A percentile compares a stretch with the other conserved stretches of the same genome.
Evolutionary conservation across 2,888 invertebrate species (phyloP).

Genomic region (Apodemia duryi): DNA sequence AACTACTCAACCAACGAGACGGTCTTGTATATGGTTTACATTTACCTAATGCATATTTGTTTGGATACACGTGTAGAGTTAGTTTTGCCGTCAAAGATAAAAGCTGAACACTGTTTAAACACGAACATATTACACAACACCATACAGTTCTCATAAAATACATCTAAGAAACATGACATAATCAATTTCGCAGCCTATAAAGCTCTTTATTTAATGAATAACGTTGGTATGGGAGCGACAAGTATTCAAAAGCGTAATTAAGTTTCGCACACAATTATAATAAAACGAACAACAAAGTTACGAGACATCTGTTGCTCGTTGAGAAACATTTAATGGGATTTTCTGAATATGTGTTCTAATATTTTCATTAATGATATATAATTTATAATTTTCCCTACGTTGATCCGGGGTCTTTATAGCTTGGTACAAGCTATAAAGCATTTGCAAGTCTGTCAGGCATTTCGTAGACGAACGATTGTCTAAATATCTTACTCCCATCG

Average conservation of each 20-base stretch:
- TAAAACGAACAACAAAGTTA: slow-evolving; percentile 34
- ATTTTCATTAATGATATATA: neutral
- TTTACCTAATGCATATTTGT: no score
- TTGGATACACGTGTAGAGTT: neutral
- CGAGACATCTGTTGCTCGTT: slow-evolving; percentile 36
- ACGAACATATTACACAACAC: slow-evolving; percentile 8
- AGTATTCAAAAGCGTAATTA: slow-evolving; percentile 36
- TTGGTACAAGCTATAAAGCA: no score
- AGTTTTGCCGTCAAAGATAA: slow-evolving; percentile 1
- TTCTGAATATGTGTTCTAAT: slow-evolving; percentile 18
- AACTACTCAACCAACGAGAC: no score
- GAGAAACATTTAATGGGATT: slow-evolving; percentile 38
- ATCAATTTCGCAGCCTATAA: slow-evolving; percentile 39
- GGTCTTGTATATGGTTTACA: no score
- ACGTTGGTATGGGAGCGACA: slow-evolving; percentile 35
- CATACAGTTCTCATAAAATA: slow-evolving; percentile 21
- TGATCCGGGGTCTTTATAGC: neutral
- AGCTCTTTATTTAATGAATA: slow-evolving; percentile 36
- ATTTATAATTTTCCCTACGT: no score
- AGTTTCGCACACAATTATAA: slow-evolving; percentile 35
- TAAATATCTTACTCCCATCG: no score
- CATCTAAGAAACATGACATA: slow-evolving; percentile 30
- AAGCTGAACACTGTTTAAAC: slow-evolving; percentile 2
- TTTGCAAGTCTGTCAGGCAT: no score
- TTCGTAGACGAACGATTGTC: no score